Conservation (phyloP, 2,888 invertebrate genomes). For the Polyploca ridens region DNA sequence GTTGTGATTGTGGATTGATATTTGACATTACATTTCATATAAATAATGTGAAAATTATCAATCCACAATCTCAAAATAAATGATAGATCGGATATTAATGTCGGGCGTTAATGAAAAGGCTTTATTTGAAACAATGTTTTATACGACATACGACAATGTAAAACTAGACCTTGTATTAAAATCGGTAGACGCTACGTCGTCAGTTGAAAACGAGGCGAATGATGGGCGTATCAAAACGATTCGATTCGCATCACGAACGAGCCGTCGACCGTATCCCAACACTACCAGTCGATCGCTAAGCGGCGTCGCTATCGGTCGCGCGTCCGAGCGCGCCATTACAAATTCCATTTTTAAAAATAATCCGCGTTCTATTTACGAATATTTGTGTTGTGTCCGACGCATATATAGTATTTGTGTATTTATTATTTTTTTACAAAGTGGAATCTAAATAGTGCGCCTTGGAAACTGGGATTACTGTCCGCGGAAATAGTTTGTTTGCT, state of each 20-base stretch:
- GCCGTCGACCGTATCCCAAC: constrained; percentile 49
- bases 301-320: constrained; percentile 61
- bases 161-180: constrained; percentile 1
- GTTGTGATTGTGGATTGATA: no score
- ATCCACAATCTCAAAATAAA: no score
- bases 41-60: no score
- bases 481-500: constrained; percentile 2
- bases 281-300: constrained; percentile 65
- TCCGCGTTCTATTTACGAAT: constrained; percentile 8
- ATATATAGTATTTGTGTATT: neutral
- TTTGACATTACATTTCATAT: no score
- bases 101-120: neutral
- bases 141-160: neutral
- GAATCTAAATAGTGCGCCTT: constrained; percentile 3
- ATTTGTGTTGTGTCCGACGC: constrained; percentile 4
- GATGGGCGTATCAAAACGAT: constrained; percentile 9
- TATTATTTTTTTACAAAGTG: constrained; percentile 9
- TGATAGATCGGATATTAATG: no score
- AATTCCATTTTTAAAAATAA: constrained; percentile 31
- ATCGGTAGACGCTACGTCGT: neutral
- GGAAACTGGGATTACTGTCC: neutral
- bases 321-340: constrained; percentile 40
- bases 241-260: constrained; percentile 23
- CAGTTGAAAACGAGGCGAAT: constrained; percentile 7
- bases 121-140: neutral